phyloP scores from a whole-genome alignment of 2,888 invertebrate genomes.

The Rhyacophila evoluta region DNA sequence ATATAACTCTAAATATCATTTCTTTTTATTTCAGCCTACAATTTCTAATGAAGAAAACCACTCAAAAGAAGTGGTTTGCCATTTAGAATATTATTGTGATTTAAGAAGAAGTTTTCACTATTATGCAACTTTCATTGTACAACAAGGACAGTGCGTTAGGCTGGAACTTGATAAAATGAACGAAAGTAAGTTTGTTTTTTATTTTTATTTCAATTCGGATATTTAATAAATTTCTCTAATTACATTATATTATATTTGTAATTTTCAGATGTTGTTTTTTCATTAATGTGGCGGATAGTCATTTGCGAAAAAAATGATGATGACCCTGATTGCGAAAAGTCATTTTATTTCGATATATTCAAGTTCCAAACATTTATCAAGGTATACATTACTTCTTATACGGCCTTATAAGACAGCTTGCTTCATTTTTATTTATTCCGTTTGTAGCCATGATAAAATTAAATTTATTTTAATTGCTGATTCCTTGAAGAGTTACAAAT shows the following conservation, averaged over 20 bases:
- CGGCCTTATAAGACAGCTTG: too few species aligned
- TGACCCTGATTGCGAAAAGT: neutral
- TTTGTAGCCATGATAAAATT: too few species aligned
- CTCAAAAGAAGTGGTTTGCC: conserved; percentile 57
- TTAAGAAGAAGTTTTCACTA: conserved; percentile 61
- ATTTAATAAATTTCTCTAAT: too few species aligned
- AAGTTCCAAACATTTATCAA: neutral
- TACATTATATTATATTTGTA: too few species aligned
- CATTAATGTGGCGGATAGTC: conserved; percentile 64
- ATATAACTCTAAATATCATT: too few species aligned
- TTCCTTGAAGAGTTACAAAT: too few species aligned
- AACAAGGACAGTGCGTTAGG: conserved; percentile 55
- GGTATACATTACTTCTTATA: neutral
- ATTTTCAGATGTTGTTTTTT: conserved; percentile 62
- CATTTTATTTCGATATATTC: neutral
- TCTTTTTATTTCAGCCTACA: conserved; percentile 25
- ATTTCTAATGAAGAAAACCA: neutral
- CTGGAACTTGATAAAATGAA: conserved; percentile 42
- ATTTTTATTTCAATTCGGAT: too few species aligned
- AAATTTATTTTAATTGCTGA: too few species aligned
- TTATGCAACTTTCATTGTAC: conserved; percentile 62
- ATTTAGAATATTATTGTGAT: conserved; percentile 61
- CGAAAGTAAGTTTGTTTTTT: conserved; percentile 39
- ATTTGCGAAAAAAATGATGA: conserved; percentile 54
- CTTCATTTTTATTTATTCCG: too few species aligned